phyloP scores from a whole-genome alignment of 2,888 invertebrate species.

The Empis livida region DNA sequence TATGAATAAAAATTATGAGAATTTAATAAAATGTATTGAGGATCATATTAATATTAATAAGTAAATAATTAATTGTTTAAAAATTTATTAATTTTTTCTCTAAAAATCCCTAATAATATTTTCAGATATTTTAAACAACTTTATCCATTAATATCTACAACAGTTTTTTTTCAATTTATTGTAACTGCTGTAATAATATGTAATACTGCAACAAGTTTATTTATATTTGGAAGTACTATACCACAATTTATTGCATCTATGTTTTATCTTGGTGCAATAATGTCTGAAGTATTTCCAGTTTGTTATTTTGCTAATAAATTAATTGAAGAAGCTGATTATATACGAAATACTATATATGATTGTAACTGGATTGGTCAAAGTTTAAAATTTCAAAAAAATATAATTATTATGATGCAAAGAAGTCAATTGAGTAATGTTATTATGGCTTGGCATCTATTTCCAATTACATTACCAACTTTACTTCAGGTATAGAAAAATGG shows the following conservation, averaged over 20 bases:
- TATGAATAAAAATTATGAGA: not conserved
- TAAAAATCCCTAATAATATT: no score
- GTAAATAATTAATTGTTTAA: not conserved
- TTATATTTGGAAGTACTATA: conserved; percentile 15
- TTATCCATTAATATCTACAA: conserved; percentile 14
- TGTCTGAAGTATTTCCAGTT: conserved; percentile 16
- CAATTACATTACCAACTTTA: not conserved
- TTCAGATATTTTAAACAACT: conserved; percentile 11
- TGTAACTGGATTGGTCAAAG: conserved; percentile 1
- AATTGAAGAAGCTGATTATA: conserved; percentile 13
- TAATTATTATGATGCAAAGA: not conserved
- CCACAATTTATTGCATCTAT: conserved; percentile 11
- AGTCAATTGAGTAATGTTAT: not conserved
- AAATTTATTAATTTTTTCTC: no score
- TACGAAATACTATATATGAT: conserved; percentile 4
- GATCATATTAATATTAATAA: not conserved
- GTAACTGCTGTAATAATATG: conserved; percentile 15
- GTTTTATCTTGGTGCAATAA: conserved; percentile 13
- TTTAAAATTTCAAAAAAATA: not conserved
- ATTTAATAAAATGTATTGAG: not conserved
- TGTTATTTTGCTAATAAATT: conserved; percentile 17
- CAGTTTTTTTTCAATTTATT: conserved; percentile 18
- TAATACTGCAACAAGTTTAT: conserved; percentile 17
- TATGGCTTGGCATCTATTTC: not conserved
- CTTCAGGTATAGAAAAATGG: not conserved